Conservation (phyloP, 2,888 invertebrate genomes). For the Protonemura montana region DNA sequence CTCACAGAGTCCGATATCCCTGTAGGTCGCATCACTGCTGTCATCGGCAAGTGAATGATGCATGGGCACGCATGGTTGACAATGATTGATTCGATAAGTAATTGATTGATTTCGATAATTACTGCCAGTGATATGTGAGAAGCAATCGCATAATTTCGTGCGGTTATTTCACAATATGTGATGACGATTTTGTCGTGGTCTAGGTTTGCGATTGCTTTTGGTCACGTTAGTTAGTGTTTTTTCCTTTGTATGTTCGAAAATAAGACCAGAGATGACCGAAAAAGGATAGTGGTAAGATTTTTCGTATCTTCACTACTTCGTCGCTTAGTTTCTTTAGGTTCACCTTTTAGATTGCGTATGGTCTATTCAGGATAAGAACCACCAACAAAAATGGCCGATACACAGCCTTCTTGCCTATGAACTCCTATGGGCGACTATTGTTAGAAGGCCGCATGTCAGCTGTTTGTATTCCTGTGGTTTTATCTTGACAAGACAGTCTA, state of each 20-base stretch:
- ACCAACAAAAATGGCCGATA: too few relatives aligned
- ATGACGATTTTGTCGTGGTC: background rate
- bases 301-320: background rate
- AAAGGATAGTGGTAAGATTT: background rate
- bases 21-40: background rate
- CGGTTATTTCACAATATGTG: background rate
- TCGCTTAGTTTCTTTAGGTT: background rate
- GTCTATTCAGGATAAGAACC: too few relatives aligned
- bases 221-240: background rate
- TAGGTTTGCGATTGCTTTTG: background rate
- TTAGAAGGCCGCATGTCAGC: too few relatives aligned
- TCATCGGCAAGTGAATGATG: background rate
- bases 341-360: background rate
- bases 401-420: too few relatives aligned
- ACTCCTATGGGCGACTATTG: too few relatives aligned
- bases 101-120: background rate
- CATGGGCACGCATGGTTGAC: background rate
- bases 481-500: too few relatives aligned
- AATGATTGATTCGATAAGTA: background rate
- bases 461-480: too few relatives aligned
- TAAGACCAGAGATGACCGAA: background rate
- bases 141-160: background rate
- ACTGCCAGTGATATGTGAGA: too few relatives aligned
- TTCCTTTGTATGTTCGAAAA: background rate
- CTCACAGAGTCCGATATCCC: background rate